Conservation (phyloP, 1,140 invertebrate species). For the Drosophila aff. region DNA sequence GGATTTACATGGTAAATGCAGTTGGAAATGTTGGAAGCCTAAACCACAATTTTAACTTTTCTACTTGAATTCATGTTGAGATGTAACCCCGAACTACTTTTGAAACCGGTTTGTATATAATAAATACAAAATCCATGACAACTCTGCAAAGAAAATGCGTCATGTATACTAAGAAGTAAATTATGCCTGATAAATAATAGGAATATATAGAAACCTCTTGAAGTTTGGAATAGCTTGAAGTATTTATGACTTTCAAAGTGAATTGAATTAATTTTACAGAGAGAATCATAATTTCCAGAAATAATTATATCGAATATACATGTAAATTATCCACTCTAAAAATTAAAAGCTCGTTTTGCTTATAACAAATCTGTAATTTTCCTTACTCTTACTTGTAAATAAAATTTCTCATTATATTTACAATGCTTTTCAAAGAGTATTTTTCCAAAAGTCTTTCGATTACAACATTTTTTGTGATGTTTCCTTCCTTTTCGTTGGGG, state of each 20-base stretch:
- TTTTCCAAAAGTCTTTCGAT: background rate
- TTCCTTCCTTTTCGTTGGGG: constrained; percentile 21
- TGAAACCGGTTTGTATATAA: constrained; percentile 6
- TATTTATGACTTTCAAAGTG: background rate
- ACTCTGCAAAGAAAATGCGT: background rate
- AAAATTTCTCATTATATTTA: background rate
- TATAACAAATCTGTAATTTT: background rate
- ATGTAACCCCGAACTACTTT: constrained; percentile 19
- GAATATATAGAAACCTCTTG: background rate
- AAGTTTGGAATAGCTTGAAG: background rate
- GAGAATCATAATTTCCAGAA: background rate
- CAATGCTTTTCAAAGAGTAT: constrained; percentile 14
- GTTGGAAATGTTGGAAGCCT: background rate
- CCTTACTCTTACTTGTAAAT: background rate
- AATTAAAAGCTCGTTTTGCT: no score
- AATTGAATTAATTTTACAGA: no score
- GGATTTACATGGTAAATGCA: background rate
- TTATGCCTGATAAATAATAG: background rate
- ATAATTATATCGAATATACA: background rate
- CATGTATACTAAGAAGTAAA: background rate
- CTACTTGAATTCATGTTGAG: background rate
- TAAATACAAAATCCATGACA: no score
- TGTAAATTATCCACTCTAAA: background rate
- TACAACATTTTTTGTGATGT: constrained; percentile 11
- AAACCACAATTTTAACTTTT: background rate